Percentiles rank a stretch among this genome's conserved stretches.
Evolutionary conservation across 1,140 invertebrate genomes (phyloP).

Genomic region (Uloborus diversus): DNA sequence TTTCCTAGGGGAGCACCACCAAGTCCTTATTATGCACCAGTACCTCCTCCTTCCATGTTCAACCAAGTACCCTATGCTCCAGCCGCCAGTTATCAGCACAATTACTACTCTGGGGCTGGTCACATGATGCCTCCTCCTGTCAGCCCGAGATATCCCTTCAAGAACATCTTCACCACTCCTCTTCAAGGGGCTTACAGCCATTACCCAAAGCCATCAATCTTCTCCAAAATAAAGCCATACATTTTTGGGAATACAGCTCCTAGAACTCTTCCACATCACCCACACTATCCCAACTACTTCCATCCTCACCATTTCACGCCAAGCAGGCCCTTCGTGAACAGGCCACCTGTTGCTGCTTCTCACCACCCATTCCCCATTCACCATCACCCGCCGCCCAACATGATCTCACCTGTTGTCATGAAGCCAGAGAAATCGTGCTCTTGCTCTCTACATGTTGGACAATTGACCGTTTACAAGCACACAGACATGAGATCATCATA

Average conservation of each 20-base stretch:
- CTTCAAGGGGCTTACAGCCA: background rate
- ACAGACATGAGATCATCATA: constrained; percentile 48
- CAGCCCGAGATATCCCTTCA: constrained; percentile 28
- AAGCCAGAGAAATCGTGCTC: constrained; percentile 31
- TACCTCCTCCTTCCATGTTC: constrained; percentile 1
- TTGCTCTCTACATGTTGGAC: constrained; percentile 41
- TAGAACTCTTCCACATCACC: constrained; percentile 33
- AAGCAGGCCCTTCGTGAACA: constrained; percentile 34
- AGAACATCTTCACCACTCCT: background rate
- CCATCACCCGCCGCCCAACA: background rate
- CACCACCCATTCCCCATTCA: background rate
- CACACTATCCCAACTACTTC: constrained; percentile 23
- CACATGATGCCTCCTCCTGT: background rate
- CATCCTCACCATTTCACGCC: constrained; percentile 37
- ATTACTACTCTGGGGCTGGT: background rate
- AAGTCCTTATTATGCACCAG: background rate
- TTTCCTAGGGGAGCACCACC: background rate
- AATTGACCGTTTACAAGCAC: constrained; percentile 46
- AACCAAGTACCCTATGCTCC: background rate
- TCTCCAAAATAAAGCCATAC: constrained; percentile 41
- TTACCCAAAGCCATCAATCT: constrained; percentile 6
- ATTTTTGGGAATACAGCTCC: constrained; percentile 23
- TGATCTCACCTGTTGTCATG: background rate
- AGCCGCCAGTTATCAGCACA: constrained; percentile 20
- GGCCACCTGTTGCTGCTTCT: background rate